Percentiles rank a stretch among this genome's conserved stretches.
phyloP scores from a whole-genome alignment of 23 tunicate species.

The Oikopleura vanhoeffeni region DNA sequence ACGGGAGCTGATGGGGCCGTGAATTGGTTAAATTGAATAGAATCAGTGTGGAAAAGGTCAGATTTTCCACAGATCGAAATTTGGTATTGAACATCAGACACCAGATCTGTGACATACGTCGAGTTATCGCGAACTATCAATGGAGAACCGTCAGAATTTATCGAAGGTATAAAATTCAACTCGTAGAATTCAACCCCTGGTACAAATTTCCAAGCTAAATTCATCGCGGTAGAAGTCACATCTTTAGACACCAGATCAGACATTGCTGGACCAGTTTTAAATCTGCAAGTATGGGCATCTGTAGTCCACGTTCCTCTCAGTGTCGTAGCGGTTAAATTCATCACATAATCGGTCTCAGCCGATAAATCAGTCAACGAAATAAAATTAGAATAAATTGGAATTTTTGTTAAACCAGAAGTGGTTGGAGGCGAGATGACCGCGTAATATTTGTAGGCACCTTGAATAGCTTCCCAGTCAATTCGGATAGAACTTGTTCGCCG shows the following conservation, averaged over 20 bases:
- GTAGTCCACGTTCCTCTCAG: not conserved
- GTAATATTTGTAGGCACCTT: not conserved
- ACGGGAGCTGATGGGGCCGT: not conserved
- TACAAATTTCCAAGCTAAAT: not conserved
- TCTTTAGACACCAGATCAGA: not conserved
- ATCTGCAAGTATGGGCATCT: not conserved
- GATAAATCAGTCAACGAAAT: not conserved
- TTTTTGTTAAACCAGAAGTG: not conserved
- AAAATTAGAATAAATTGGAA: not conserved
- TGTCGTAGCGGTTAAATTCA: not conserved
- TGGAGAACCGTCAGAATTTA: not conserved
- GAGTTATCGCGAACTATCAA: not conserved
- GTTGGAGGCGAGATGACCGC: not conserved
- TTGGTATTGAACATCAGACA: not conserved
- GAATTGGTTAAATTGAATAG: not conserved
- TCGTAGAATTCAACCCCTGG: not conserved
- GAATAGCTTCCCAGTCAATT: conserved; percentile 6
- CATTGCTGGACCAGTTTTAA: not conserved
- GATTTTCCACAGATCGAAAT: not conserved
- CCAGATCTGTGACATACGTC: not conserved
- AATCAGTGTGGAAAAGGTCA: not conserved
- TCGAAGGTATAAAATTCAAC: not conserved
- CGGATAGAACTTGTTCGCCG: not conserved
- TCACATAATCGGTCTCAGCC: not conserved
- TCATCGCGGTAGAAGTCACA: not conserved